Evolutionary conservation across 1,140 invertebrate genomes (phyloP).

Genomic region (Eciton burchellii): DNA sequence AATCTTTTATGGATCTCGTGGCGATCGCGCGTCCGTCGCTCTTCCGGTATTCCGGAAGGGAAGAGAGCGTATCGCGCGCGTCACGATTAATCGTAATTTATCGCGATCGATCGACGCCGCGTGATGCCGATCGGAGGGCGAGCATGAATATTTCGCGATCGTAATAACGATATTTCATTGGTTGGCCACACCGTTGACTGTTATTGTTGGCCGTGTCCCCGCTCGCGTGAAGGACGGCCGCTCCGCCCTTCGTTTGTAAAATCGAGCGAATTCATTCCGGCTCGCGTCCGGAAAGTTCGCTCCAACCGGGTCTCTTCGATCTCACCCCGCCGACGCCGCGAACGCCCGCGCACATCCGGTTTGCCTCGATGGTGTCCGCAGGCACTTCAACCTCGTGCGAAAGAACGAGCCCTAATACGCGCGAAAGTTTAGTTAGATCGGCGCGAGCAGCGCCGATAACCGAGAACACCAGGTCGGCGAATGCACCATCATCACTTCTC

Average conservation of each 20-base stretch:
- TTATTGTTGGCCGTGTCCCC: not conserved
- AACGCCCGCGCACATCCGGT: too few relatives aligned
- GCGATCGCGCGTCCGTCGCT: not conserved
- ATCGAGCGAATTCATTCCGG: too few relatives aligned
- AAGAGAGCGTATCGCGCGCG: not conserved
- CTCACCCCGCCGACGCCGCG: too few relatives aligned
- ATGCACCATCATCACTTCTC: conserved; percentile 26
- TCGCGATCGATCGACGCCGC: conserved; percentile 19
- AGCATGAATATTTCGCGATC: conserved; percentile 36
- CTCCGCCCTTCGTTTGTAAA: too few relatives aligned
- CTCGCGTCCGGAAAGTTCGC: too few relatives aligned
- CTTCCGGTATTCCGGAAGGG: not conserved
- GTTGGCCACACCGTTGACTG: not conserved
- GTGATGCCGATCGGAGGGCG: not conserved
- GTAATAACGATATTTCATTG: conserved; percentile 53
- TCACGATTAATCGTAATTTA: conserved; percentile 50
- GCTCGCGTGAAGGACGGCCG: not conserved
- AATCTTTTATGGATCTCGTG: conserved; percentile 43
- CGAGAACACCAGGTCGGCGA: not conserved
- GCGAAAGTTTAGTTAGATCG: not conserved
- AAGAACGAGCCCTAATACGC: not conserved
- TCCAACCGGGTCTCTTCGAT: too few relatives aligned
- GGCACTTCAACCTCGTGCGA: not conserved
- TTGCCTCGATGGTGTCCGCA: too few relatives aligned
- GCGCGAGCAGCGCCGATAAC: conserved; percentile 10